Conservation (phyloP, 2,888 invertebrate genomes). For the Volucella zonaria region DNA sequence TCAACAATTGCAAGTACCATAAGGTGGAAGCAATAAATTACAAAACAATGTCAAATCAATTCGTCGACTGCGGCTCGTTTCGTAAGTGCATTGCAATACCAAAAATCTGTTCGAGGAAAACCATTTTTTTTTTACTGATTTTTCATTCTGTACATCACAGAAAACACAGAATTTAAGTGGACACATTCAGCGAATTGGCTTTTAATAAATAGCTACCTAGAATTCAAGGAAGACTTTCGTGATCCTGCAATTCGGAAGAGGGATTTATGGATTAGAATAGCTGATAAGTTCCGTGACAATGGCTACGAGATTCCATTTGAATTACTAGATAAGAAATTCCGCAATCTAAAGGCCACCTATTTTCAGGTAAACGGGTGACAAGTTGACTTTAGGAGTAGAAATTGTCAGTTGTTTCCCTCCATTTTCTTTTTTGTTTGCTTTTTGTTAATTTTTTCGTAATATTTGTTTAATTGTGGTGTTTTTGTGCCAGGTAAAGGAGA, state of each 20-base stretch:
- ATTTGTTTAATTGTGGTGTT: background rate
- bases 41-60: slow-evolving; percentile 51
- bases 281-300: slow-evolving; percentile 54
- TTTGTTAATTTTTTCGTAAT: background rate
- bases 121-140: background rate
- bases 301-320: slow-evolving; percentile 57
- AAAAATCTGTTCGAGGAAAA: background rate
- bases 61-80: slow-evolving; percentile 53
- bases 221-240: slow-evolving; percentile 51
- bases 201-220: slow-evolving; percentile 57
- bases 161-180: slow-evolving; percentile 62
- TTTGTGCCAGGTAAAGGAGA: slow-evolving; percentile 42
- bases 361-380: slow-evolving; percentile 35
- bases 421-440: background rate
- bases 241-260: slow-evolving; percentile 37
- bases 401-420: background rate
- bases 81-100: slow-evolving; percentile 15
- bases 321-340: slow-evolving; percentile 60
- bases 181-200: slow-evolving; percentile 67
- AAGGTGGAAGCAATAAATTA: background rate
- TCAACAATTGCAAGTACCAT: slow-evolving; percentile 22
- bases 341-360: slow-evolving; percentile 61
- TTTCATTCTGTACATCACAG: background rate
- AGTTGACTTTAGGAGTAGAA: background rate
- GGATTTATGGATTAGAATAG: slow-evolving; percentile 54